These are phyloP conservation scores for Catocala fraxini DNA, from an alignment of 2,888 invertebrate genomes.

Conservation along the genomic window DNA sequence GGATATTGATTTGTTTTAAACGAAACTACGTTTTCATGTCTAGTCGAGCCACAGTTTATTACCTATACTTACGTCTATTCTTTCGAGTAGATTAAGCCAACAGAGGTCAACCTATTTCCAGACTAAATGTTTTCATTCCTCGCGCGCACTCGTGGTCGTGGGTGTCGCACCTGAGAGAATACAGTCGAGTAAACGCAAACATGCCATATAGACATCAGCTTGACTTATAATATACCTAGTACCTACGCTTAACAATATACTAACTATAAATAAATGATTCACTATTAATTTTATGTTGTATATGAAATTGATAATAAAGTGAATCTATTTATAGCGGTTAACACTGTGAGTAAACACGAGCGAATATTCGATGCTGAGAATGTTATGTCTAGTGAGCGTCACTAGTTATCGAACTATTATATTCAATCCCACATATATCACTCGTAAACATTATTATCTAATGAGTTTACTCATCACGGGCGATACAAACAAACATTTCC, in stretches of 20 bases:
- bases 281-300: constrained; percentile 24
- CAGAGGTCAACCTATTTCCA: too few species aligned
- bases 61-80: too few species aligned
- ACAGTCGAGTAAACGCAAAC: too few species aligned
- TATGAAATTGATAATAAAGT: constrained; percentile 20
- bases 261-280: constrained; percentile 10
- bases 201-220: background rate
- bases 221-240: background rate
- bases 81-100: too few species aligned
- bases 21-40: too few species aligned
- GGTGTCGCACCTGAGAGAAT: too few species aligned
- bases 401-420: constrained; percentile 26
- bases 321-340: constrained; percentile 34
- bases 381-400: constrained; percentile 28
- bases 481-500: constrained; percentile 18
- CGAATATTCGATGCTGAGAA: constrained; percentile 25
- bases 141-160: too few species aligned
- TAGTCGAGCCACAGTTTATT: too few species aligned
- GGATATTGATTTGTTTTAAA: background rate
- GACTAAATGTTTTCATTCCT: too few species aligned
- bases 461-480: constrained; percentile 25
- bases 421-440: constrained; percentile 29
- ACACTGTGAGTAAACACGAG: constrained; percentile 1
- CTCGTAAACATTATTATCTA: constrained; percentile 38
- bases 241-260: constrained; percentile 8